Percentiles rank a stretch among this genome's conserved stretches.
Evolutionary conservation across 2,797 vertebrate genomes (phyloP).

Genomic region (Clarias platycephalus): DNA sequence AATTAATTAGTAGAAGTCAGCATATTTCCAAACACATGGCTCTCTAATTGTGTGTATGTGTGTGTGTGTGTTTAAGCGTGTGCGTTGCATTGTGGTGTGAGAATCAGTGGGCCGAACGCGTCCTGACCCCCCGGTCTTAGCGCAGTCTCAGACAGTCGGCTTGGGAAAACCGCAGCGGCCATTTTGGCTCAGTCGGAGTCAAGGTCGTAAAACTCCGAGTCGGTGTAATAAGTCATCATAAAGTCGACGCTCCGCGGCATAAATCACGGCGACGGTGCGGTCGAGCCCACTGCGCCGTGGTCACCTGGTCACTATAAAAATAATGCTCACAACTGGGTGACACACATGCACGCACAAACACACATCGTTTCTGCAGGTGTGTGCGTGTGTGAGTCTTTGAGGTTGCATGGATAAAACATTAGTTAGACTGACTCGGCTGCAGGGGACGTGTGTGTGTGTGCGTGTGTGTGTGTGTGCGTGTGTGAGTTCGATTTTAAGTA

Average conservation of each 20-base stretch:
- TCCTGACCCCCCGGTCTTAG: background rate
- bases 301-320: slow-evolving; percentile 39
- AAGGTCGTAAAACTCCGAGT: slow-evolving; percentile 4
- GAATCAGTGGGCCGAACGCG: background rate
- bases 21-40: slow-evolving; percentile 23
- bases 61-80: background rate
- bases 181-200: slow-evolving; percentile 27
- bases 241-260: background rate
- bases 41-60: slow-evolving; percentile 16
- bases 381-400: background rate
- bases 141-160: slow-evolving; percentile 2
- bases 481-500: background rate
- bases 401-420: slow-evolving; percentile 10
- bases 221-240: slow-evolving; percentile 35
- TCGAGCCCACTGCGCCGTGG: slow-evolving; percentile 1
- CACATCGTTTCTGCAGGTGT: slow-evolving; percentile 15
- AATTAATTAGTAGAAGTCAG: slow-evolving; percentile 36
- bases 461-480: slow-evolving; percentile 11
- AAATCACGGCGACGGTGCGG: slow-evolving; percentile 22
- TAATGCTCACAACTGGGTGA: slow-evolving; percentile 35
- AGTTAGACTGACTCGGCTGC: slow-evolving; percentile 1
- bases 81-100: background rate
- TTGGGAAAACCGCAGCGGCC: slow-evolving; percentile 13
- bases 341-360: background rate
- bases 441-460: background rate